These are phyloP conservation scores for Thinocorus orbignyianus DNA, from an alignment of 2,113 vertebrate genomes.

Conservation along the genomic window DNA sequence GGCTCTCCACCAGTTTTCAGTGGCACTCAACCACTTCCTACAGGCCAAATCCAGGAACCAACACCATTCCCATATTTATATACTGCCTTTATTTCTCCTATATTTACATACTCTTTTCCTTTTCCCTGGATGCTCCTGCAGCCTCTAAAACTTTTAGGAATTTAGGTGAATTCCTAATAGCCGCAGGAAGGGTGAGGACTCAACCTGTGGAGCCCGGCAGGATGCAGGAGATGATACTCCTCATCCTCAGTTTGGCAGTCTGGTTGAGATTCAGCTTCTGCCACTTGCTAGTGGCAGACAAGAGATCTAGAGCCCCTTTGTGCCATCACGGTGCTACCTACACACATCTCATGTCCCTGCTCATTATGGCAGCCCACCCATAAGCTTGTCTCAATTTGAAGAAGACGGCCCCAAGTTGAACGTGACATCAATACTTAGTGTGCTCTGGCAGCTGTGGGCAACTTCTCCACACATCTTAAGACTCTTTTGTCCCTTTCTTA, in stretches of 20 bases:
- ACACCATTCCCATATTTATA: background rate
- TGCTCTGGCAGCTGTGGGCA: background rate
- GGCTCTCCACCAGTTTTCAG: background rate
- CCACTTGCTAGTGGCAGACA: background rate
- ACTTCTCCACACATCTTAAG: background rate
- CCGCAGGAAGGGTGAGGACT: background rate
- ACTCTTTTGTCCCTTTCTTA: background rate
- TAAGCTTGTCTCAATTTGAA: background rate
- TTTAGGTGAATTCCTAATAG: background rate
- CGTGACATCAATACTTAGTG: accelerated
- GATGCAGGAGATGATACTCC: background rate
- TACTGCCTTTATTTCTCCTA: background rate
- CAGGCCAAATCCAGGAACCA: background rate
- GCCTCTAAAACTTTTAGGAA: background rate
- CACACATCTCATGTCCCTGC: background rate
- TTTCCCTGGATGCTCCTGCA: background rate
- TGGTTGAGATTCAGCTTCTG: background rate
- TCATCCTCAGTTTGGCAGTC: background rate
- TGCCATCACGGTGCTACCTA: background rate
- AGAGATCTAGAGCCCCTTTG: background rate
- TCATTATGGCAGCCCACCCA: background rate
- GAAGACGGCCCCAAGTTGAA: background rate
- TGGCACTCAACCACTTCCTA: background rate
- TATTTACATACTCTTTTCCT: background rate
- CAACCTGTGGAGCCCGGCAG: accelerated